phyloP scores from a whole-genome alignment of 2,797 vertebrate genomes.

The Acropternis orthonyx region DNA sequence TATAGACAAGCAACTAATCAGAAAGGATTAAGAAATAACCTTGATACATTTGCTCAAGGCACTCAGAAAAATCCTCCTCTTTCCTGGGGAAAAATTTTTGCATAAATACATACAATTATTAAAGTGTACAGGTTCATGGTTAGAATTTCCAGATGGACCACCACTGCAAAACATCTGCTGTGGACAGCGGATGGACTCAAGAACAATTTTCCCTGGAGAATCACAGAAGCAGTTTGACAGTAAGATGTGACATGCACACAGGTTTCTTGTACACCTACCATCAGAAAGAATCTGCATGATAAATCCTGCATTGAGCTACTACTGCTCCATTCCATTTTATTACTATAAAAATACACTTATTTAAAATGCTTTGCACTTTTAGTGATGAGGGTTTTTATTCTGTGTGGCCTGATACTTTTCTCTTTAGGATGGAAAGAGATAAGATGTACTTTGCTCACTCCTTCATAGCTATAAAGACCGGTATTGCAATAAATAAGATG shows the following conservation, averaged over 20 bases:
- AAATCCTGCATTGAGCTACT: not conserved
- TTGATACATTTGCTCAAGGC: not conserved
- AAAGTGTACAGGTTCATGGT: not conserved
- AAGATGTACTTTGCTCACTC: not conserved
- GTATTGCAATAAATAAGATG: conserved; percentile 14
- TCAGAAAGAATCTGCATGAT: not conserved
- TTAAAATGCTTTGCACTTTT: not conserved
- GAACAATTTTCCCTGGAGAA: not conserved
- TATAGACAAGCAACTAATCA: not conserved
- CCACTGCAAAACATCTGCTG: not conserved
- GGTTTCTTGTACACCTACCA: not conserved
- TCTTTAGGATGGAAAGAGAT: not conserved
- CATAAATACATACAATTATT: not conserved
- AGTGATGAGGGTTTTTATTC: not conserved
- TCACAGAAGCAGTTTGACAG: not conserved
- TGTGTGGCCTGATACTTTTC: not conserved
- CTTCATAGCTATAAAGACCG: not conserved
- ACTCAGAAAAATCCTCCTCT: not conserved
- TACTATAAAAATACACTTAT: not conserved
- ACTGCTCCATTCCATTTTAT: not conserved
- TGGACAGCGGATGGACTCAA: not conserved
- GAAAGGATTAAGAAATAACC: not conserved
- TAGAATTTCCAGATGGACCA: not conserved
- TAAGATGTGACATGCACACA: not conserved
- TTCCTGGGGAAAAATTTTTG: not conserved